A percentile compares a stretch with the other conserved stretches of the same genome.
phyloP scores from a whole-genome alignment of 2,888 invertebrate genomes.

The Hipparchia semele region DNA sequence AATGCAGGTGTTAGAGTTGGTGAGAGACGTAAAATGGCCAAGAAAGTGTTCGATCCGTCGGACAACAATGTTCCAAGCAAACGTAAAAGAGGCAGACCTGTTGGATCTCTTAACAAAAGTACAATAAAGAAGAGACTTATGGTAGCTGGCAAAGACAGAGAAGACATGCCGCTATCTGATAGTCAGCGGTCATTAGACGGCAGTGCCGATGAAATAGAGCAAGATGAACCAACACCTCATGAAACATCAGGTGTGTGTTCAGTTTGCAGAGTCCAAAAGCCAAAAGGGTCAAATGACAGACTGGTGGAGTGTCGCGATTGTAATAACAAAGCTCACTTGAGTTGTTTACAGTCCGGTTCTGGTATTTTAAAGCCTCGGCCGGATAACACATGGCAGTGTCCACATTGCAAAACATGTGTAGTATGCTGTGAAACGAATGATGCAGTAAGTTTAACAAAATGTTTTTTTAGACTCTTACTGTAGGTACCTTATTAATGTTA shows the following conservation, averaged over 20 bases:
- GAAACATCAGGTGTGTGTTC: slow-evolving; percentile 84
- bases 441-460: slow-evolving; percentile 80
- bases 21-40: slow-evolving; percentile 88
- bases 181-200: slow-evolving; percentile 70
- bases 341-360: slow-evolving; percentile 87
- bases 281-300: slow-evolving; percentile 83
- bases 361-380: slow-evolving; percentile 85
- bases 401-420: slow-evolving; percentile 94
- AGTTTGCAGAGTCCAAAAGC: slow-evolving; percentile 83
- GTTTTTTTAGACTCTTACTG: too few relatives aligned
- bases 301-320: slow-evolving; percentile 88
- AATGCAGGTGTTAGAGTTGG: slow-evolving; percentile 80
- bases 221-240: slow-evolving; percentile 66
- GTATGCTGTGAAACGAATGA: slow-evolving; percentile 91
- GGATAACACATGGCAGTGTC: slow-evolving; percentile 93
- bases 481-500: neutral
- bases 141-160: slow-evolving; percentile 64
- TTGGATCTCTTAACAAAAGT: slow-evolving; percentile 84
- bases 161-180: slow-evolving; percentile 67
- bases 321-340: slow-evolving; percentile 88
- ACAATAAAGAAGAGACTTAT: slow-evolving; percentile 80
- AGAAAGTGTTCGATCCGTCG: slow-evolving; percentile 93
- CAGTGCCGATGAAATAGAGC: slow-evolving; percentile 74
- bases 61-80: slow-evolving; percentile 90
- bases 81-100: slow-evolving; percentile 86